These are phyloP conservation scores for Ichneumon xanthorius DNA, from an alignment of 2,888 invertebrate species.

Conservation along the genomic window DNA sequence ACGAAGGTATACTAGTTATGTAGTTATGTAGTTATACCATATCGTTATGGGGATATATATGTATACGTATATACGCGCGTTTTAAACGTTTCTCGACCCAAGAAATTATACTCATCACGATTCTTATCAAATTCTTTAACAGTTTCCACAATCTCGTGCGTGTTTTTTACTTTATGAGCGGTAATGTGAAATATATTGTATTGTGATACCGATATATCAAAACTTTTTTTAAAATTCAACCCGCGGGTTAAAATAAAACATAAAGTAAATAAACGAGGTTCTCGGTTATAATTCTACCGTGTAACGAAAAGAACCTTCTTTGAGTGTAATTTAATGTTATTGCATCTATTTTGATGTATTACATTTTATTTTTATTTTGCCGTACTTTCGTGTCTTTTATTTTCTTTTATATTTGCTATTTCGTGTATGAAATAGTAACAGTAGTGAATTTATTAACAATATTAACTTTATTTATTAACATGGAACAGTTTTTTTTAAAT, in stretches of 20 bases:
- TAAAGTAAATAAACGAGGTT: neutral
- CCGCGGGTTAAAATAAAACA: neutral
- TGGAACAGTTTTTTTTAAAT: no score
- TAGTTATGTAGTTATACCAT: constrained; percentile 11
- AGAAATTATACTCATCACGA: constrained; percentile 36
- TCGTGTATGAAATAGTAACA: no score
- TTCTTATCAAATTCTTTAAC: constrained; percentile 47
- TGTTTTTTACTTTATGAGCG: constrained; percentile 4
- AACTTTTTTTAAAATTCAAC: neutral
- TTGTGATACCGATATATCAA: neutral
- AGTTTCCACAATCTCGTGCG: constrained; percentile 27
- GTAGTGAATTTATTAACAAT: no score
- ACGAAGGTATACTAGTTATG: constrained; percentile 29
- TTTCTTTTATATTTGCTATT: no score
- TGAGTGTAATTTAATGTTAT: neutral
- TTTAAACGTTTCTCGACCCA: constrained; percentile 23
- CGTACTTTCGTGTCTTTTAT: no score
- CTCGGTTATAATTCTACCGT: neutral
- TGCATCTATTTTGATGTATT: no score
- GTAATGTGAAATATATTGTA: constrained; percentile 13
- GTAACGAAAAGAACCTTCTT: neutral
- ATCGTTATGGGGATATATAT: neutral
- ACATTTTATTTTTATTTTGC: no score
- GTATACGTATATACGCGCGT: constrained; percentile 2
- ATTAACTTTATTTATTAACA: no score